Evolutionary conservation across 2,888 invertebrate genomes (phyloP).

Genomic region (Drosophila demipolita): DNA sequence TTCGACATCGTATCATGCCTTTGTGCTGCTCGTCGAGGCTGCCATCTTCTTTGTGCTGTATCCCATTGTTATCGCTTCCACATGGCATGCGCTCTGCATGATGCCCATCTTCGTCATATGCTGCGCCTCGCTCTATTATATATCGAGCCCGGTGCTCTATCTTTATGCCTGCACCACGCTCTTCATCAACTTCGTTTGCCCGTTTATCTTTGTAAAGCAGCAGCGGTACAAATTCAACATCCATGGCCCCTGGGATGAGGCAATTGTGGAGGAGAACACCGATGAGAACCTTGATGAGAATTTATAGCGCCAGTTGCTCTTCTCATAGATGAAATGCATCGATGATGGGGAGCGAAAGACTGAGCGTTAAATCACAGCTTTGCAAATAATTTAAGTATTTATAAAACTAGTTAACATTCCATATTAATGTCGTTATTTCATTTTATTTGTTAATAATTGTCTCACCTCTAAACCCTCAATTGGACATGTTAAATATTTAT

Average conservation of each 20-base stretch:
- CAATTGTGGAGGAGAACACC: conserved; percentile 88
- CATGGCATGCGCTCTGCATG: conserved; percentile 87
- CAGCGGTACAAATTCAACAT: conserved; percentile 95
- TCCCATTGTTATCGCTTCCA: conserved; percentile 90
- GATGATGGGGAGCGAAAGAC: conserved; percentile 59
- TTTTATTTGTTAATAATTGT: conserved; percentile 1
- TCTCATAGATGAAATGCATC: conserved; percentile 68
- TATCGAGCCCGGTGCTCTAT: conserved; percentile 87
- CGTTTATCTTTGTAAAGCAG: conserved; percentile 90
- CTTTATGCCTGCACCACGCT: conserved; percentile 88
- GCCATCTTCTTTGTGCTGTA: conserved; percentile 95
- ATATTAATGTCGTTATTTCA: conserved; percentile 3
- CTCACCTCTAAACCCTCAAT: background rate
- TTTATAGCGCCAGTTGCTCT: conserved; percentile 77
- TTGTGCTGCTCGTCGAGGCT: conserved; percentile 94
- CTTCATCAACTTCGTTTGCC: conserved; percentile 90
- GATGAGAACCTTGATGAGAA: conserved; percentile 76
- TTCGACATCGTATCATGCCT: conserved; percentile 93
- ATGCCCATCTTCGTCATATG: conserved; percentile 86
- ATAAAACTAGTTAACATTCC: conserved; percentile 11
- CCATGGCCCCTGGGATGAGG: conserved; percentile 99
- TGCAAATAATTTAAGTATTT: conserved; percentile 5
- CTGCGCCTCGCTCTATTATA: conserved; percentile 86
- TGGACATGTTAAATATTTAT: conserved; percentile 19
- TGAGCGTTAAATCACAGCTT: conserved; percentile 17